Evolutionary conservation across 2,797 vertebrate species (phyloP).

Genomic region (Aphelocoma californica): DNA sequence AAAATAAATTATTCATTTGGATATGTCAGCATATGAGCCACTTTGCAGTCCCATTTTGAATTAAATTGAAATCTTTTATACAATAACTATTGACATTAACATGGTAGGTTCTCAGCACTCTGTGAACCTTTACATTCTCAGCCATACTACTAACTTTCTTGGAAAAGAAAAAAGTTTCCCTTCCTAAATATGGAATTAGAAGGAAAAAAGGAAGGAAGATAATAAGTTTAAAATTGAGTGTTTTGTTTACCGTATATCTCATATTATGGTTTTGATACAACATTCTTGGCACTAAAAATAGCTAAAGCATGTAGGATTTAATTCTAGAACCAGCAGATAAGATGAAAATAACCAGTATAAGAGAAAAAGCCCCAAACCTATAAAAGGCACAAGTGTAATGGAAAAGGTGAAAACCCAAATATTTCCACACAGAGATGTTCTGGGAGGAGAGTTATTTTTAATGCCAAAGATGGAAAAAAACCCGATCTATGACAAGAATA

Average conservation of each 20-base stretch:
- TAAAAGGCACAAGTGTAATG: neutral
- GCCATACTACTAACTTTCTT: neutral
- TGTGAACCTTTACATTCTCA: neutral
- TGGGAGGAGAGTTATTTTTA: neutral
- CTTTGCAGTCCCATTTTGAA: neutral
- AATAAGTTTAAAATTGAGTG: neutral
- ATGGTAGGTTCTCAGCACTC: neutral
- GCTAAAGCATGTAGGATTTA: neutral
- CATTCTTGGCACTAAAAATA: neutral
- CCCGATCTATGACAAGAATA: neutral
- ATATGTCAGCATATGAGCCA: neutral
- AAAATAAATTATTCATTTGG: conserved; percentile 5
- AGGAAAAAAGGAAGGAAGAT: neutral
- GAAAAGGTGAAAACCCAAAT: neutral
- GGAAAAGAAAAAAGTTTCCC: neutral
- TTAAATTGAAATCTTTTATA: conserved; percentile 14
- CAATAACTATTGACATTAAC: neutral
- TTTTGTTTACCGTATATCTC: neutral
- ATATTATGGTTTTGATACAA: neutral
- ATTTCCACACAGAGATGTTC: neutral
- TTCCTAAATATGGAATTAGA: neutral
- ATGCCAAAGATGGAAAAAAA: neutral
- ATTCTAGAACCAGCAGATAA: neutral
- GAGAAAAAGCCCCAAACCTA: neutral
- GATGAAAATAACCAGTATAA: neutral